Base-by-base conservation (phyloP, 2,113 vertebrate genomes). In the Varanus salvator region DNA sequence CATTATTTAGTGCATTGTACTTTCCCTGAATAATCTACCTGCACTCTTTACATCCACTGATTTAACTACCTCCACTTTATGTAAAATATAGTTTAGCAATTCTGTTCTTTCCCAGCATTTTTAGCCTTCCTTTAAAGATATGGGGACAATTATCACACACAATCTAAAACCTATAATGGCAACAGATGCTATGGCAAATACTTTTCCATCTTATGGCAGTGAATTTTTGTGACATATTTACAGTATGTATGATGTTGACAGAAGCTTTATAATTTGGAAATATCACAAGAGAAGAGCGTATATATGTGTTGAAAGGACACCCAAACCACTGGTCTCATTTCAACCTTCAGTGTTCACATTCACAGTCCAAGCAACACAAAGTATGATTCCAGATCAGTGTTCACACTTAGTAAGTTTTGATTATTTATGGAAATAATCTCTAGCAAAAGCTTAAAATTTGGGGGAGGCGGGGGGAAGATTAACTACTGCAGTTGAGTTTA, bases 401-500 rank as follows among this genome's bases (percentile, higher is more conserved):
- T 76, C 21, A 29, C 1, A 21, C n/a, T 48, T n/a, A 11, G 21
- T 12, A 9, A 52, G 19, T 85, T 84, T 31, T 64, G 57, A 72
- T 84, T n/a, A 7, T 54, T 64, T 48, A 2, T 44, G 6, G 11
- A 74, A 88, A 72, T 44, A 57, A 69, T 34, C 11, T 84, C 72
- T 23, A 12, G 14, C 27, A 3, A 15, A 38, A 29, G 27, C 31
- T 76, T 87, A 48, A 25, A 84, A 69, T 8, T 92, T n/a, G n/a
- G n/a, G n/a, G n/a, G n/a, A n/a, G n/a, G n/a, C n/a, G n/a, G 44
- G 0, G 90, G 8, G 85, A 29, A 2, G 21, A 88, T 87, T 5
- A 0, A 15, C 75, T 93, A 57, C 83, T 85, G 86, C 0, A 85
- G 68, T 23, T n/a, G 2, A 87, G 74, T 5, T 87, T 15, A 93